Evolutionary conservation across 2,113 vertebrate genomes (phyloP).

Genomic region (Laterallus jamaicensis): DNA sequence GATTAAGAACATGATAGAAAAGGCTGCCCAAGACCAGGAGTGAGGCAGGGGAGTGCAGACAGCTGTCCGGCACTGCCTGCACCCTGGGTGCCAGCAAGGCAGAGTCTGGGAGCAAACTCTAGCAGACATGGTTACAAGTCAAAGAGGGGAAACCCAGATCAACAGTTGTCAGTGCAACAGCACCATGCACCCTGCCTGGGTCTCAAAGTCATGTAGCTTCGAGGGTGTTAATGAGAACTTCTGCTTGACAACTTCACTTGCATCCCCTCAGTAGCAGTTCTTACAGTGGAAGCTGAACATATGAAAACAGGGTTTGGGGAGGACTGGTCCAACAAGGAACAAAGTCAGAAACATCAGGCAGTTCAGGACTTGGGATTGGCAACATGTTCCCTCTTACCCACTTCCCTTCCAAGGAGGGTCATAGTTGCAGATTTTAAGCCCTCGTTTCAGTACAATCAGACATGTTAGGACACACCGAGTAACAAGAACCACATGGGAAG

Average conservation of each 20-base stretch:
- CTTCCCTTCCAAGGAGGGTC: background rate
- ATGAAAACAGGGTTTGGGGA: background rate
- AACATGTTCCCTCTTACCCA: background rate
- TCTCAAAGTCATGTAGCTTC: background rate
- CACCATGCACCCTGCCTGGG: rapidly evolving
- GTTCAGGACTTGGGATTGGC: background rate
- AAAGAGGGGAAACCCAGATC: background rate
- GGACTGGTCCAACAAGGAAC: background rate
- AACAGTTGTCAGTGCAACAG: rapidly evolving
- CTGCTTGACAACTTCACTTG: background rate
- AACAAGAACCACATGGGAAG: background rate
- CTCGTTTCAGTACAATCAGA: background rate
- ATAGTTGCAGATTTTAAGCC: background rate
- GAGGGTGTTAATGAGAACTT: background rate
- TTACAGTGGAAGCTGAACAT: rapidly evolving
- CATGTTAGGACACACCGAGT: rapidly evolving
- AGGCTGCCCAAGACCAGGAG: rapidly evolving
- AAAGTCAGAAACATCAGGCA: rapidly evolving
- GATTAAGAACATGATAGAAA: background rate
- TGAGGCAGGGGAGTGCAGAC: background rate
- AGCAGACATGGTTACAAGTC: background rate
- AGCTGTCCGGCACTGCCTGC: background rate
- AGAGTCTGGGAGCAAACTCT: background rate
- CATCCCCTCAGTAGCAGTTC: background rate
- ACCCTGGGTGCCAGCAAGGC: rapidly evolving